Base-by-base conservation (phyloP, 1,140 invertebrate genomes). In the Atta cephalotes region DNA sequence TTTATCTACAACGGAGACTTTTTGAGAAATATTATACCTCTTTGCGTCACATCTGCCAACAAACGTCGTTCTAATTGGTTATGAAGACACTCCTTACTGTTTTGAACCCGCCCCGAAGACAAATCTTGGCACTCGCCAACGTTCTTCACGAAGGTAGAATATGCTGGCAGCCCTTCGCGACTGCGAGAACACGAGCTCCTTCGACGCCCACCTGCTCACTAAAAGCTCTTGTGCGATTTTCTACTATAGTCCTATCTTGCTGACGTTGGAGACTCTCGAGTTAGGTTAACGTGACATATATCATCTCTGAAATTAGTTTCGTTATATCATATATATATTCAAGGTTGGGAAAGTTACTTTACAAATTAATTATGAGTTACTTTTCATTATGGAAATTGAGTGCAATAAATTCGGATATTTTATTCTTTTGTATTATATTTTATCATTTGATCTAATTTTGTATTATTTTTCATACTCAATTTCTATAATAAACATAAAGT, bases 21-120 rank as follows among this genome's bases (percentile, higher is more conserved):
- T 45, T 31, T 21, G 16, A 3, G 10, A 49, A 35, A 14, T 14
- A 81, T 82, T 49, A 25, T 21, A 35, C 45, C 70, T 51, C 25
- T 35, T 84, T 21, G 14, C 35, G 21, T 18, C 35, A 62, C 78
- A 82, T 82, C 18, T 58, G 56, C 68, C 68, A 74, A 74, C 31
- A 25, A 12, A 56, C 70, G 39, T 14, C 14, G 12, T n/a, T 84
- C 70, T 84, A 84, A 84, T 84, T 74, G 80, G 80, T 58, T 18
- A 31, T 53, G 39, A 76, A 51, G 56, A 76, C 70, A 62, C 70
- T 76, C 45, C 70, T 84, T 39, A 14, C 14, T 58, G 53, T 28
- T 84, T 74, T 84, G 70, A 35, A 31, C 70, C 70, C 80, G 80
- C 80, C 80, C 71, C 56, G 51, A 71, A 71, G 53, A 58, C 51